Conservation (phyloP, 2,888 invertebrate genomes). For the Abscondita cerata region DNA sequence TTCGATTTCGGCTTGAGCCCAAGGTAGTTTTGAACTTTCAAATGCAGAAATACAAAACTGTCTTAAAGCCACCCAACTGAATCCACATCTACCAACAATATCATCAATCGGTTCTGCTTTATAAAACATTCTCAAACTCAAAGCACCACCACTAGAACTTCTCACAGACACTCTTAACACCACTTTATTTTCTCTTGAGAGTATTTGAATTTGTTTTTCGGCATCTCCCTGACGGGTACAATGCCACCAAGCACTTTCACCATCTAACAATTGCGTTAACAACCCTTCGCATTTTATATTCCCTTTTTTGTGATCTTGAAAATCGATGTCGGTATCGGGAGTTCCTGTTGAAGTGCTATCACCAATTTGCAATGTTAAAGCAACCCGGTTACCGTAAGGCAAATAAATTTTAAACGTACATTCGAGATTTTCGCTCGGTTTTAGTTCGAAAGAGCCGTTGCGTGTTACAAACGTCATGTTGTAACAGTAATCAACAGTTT, state of each 20-base stretch:
- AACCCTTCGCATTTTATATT: conserved; percentile 63
- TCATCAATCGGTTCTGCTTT: conserved; percentile 68
- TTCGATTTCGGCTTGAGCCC: conserved; percentile 73
- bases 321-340: conserved; percentile 43
- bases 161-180: conserved; percentile 56
- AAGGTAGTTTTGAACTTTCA: conserved; percentile 65
- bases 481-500: conserved; percentile 75
- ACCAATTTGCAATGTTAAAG: conserved; percentile 68
- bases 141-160: conserved; percentile 38
- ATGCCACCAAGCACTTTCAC: conserved; percentile 65
- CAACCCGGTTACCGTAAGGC: conserved; percentile 74
- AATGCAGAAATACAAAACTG: conserved; percentile 72
- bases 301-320: conserved; percentile 47
- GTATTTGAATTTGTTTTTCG: conserved; percentile 65
- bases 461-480: conserved; percentile 69
- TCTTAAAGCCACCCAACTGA: conserved; percentile 73
- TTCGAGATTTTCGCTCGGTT: conserved; percentile 65
- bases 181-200: conserved; percentile 66
- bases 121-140: conserved; percentile 66
- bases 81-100: conserved; percentile 71
- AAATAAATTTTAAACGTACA: conserved; percentile 75
- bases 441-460: conserved; percentile 72
- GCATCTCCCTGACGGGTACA: conserved; percentile 67
- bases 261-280: conserved; percentile 65
- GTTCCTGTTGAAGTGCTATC: conserved; percentile 47